Percentiles rank a stretch among this genome's conserved stretches.
Conservation (phyloP, 2,888 invertebrate species). For the Beris morrisii region DNA sequence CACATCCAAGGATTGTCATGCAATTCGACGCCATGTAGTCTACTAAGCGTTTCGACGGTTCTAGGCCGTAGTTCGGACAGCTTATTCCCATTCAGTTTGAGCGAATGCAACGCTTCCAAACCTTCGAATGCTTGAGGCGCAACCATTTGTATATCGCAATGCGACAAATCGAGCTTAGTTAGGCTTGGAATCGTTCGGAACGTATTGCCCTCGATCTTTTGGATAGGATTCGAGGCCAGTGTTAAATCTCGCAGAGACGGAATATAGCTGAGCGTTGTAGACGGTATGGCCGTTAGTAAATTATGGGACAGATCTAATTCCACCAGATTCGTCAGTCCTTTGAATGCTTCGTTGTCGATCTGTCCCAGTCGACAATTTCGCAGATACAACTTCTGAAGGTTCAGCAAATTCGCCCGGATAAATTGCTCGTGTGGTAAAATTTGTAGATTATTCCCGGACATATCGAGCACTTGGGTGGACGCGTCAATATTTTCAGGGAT, state of each 20-base stretch:
- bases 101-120: slow-evolving; percentile 71
- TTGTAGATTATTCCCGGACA: slow-evolving; percentile 85
- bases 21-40: slow-evolving; percentile 77
- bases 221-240: slow-evolving; percentile 79
- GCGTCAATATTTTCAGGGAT: slow-evolving; percentile 85
- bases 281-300: slow-evolving; percentile 77
- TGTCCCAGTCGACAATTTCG: slow-evolving; percentile 81
- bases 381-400: slow-evolving; percentile 84
- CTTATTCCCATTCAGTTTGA: slow-evolving; percentile 81
- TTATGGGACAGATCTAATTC: slow-evolving; percentile 88
- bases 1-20: slow-evolving; percentile 90
- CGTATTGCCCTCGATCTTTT: slow-evolving; percentile 74
- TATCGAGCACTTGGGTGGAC: slow-evolving; percentile 87
- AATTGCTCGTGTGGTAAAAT: slow-evolving; percentile 82
- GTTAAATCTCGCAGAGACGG: slow-evolving; percentile 81
- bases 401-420: slow-evolving; percentile 75
- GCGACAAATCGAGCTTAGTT: slow-evolving; percentile 80
- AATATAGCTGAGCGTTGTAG: slow-evolving; percentile 75
- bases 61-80: slow-evolving; percentile 71
- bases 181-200: slow-evolving; percentile 75
- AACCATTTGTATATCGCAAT: slow-evolving; percentile 78
- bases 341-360: slow-evolving; percentile 82
- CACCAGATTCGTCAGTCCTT: slow-evolving; percentile 84
- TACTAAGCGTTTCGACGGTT: slow-evolving; percentile 72
- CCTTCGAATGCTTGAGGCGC: slow-evolving; percentile 77